Evolutionary conservation across 2,797 vertebrate genomes (phyloP), one percentile per base, ranked within the genome.

Genomic region (Pipistrellus pipistrellus): DNA sequence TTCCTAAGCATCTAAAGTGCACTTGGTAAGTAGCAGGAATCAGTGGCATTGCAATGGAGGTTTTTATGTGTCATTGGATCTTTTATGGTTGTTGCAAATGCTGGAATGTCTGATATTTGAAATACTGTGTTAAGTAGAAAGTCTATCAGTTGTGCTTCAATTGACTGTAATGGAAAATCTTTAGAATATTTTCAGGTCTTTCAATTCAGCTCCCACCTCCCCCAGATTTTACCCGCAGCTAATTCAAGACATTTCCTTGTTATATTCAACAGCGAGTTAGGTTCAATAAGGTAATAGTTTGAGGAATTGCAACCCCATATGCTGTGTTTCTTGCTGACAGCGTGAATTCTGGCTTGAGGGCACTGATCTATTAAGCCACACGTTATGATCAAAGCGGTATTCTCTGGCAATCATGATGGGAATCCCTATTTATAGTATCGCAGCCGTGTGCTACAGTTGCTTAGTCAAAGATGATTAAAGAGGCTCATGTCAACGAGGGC

Each of bases 401-500:
- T 53, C 68, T 23, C 62, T 90, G 68, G 27, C 12, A 95, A 48
- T 59, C 57, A 71, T 2, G 0, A 48, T 38, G 32, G 30, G 80
- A 64, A 23, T 82, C 9, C 81, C 1, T 83, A 1, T 21, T 64
- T 44, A 30, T 23, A 68, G 44, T 94, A 21, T 72, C 4, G 2
- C 21, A 81, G 8, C n/a, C 62, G 53, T 95, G 20, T 82, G 35
- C 8, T 93, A 51, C 81, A 21, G 62, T 76, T 32, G 59, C 25
- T 59, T 73, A 78, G 48, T 89, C 51, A 94, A 55, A 97, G 86
- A 46, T 83, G 95, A 97, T 80, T 85, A 89, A 66, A 95, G 68
- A 23, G 92, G 23, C 44, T 93, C 68, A 85, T 78, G 69, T 25
- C 6, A 14, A 48, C 25, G 57, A 62, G 82, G 3, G 0, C 88